These are phyloP conservation scores for Entelurus aequoreus DNA, from an alignment of 2,113 vertebrate species.

Conservation along the genomic window DNA sequence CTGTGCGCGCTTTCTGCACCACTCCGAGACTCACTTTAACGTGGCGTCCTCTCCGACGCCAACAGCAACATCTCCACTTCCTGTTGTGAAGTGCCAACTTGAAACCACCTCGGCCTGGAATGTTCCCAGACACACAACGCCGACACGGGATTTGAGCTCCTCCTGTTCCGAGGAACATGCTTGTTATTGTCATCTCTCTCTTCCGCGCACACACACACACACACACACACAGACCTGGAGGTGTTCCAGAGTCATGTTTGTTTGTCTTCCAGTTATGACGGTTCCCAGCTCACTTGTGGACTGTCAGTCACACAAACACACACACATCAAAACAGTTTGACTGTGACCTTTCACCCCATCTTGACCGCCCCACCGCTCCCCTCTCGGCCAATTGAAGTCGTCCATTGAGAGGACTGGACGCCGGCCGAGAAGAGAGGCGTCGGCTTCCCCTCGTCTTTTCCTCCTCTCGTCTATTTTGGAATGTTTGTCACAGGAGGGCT, in stretches of 20 bases:
- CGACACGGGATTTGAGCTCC: slow-evolving; percentile 6
- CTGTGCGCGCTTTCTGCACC: too few species aligned
- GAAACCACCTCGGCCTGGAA: slow-evolving; percentile 26
- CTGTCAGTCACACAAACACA: slow-evolving; percentile 7
- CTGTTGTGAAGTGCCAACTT: slow-evolving; percentile 47
- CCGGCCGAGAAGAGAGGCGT: slow-evolving; percentile 26
- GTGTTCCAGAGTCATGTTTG: slow-evolving; percentile 32
- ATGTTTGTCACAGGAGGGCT: slow-evolving; percentile 52
- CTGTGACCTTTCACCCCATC: slow-evolving; percentile 1
- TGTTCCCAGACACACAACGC: slow-evolving; percentile 24
- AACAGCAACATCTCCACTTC: slow-evolving; percentile 55
- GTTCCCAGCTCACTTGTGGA: slow-evolving; percentile 27
- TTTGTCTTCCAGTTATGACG: slow-evolving; percentile 28
- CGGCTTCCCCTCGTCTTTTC: slow-evolving; percentile 51
- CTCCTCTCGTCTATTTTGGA: slow-evolving; percentile 56
- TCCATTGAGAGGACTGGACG: background rate
- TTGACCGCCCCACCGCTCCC: slow-evolving; percentile 2
- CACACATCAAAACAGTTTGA: background rate
- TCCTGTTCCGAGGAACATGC: slow-evolving; percentile 1
- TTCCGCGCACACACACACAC: background rate
- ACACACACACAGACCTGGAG: slow-evolving; percentile 13
- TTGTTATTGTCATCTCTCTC: background rate
- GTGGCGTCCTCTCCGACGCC: slow-evolving; percentile 5
- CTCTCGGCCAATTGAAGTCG: background rate
- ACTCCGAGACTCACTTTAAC: too few species aligned